Evolutionary conservation across 2,113 vertebrate species (phyloP).

Genomic region (Perccottus glenii): DNA sequence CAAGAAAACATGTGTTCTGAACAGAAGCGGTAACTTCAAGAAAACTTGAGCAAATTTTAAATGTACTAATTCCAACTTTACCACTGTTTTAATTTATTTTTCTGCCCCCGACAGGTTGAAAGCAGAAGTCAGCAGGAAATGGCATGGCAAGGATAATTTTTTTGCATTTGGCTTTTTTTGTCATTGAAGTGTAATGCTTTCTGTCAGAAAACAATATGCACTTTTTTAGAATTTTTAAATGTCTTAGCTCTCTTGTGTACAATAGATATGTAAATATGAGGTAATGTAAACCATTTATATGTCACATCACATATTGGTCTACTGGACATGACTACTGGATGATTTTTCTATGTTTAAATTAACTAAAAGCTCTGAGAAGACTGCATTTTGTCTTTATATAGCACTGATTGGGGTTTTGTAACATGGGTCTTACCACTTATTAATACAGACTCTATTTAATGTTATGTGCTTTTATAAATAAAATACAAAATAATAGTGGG

Average conservation of each 20-base stretch:
- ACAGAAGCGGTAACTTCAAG: constrained; percentile 62
- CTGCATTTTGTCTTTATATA: constrained; percentile 14
- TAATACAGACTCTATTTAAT: constrained; percentile 26
- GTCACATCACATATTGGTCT: no score
- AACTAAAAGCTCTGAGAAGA: constrained; percentile 21
- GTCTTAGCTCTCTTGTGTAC: neutral
- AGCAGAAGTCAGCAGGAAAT: constrained; percentile 24
- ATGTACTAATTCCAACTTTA: neutral
- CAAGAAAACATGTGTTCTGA: constrained; percentile 79
- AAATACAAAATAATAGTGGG: constrained; percentile 25
- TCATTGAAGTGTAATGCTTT: constrained; percentile 30
- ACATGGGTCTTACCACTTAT: constrained; percentile 10
- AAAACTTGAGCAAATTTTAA: neutral
- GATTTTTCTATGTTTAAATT: constrained; percentile 5
- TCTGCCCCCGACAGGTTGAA: constrained; percentile 60
- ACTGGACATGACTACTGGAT: constrained; percentile 7
- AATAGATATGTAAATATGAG: no score
- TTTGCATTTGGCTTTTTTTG: constrained; percentile 1
- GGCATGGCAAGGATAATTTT: no score
- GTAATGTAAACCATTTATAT: no score
- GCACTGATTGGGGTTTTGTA: constrained; percentile 26
- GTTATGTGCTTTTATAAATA: constrained; percentile 44
- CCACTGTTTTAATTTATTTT: constrained; percentile 4
- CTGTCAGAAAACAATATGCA: constrained; percentile 20
- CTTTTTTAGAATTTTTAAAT: constrained; percentile 16